Percentiles rank a stretch among this genome's conserved stretches.
These are phyloP conservation scores for Microcebus griseorufus DNA, from an alignment of 2,113 vertebrate genomes.

Conservation along the genomic window DNA sequence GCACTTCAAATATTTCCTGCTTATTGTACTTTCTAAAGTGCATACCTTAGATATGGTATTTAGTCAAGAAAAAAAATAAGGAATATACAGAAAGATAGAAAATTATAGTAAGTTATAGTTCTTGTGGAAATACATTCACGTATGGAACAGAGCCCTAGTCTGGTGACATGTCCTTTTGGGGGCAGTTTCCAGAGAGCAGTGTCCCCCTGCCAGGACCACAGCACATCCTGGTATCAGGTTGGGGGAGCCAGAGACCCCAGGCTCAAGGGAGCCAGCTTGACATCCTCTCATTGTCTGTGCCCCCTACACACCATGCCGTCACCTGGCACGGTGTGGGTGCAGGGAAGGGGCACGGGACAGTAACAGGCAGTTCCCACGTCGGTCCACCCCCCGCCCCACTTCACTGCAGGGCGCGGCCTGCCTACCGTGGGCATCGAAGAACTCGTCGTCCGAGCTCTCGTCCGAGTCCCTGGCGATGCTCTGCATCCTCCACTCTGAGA, in stretches of 20 bases:
- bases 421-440: slow-evolving; percentile 97
- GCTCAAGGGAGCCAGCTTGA: not conserved
- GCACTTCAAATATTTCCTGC: not conserved
- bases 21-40: not conserved
- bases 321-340: not conserved
- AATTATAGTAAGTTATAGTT: not conserved
- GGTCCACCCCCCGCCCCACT: fast-evolving
- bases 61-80: not conserved
- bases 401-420: not conserved
- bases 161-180: not conserved
- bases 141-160: not conserved
- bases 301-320: fast-evolving
- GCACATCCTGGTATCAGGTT: not conserved
- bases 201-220: not conserved
- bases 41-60: not conserved
- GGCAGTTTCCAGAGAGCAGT: not conserved
- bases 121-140: not conserved
- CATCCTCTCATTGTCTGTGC: no score
- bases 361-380: no score
- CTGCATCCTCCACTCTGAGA: slow-evolving; percentile 98
- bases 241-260: not conserved
- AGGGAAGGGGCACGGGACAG: not conserved
- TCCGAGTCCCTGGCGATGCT: slow-evolving; percentile 97
- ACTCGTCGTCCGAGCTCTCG: slow-evolving; percentile 96
- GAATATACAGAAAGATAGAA: not conserved